Evolutionary conservation across 2,888 invertebrate species (phyloP), one percentile per base, ranked within the genome.

Genomic region (Rotaria magnacalcarata): DNA sequence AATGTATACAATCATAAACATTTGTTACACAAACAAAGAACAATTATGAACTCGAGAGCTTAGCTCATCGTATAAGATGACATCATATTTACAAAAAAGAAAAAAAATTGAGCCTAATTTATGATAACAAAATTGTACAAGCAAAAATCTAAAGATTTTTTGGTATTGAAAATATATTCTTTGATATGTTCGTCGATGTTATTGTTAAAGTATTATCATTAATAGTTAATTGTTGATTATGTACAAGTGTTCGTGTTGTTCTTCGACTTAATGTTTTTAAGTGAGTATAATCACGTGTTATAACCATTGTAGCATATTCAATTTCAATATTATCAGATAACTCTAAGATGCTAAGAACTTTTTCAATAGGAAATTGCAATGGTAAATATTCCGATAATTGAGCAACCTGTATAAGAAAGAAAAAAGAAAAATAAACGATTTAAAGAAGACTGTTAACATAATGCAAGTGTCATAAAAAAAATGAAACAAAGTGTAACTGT

Each of bases 381-480:
- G 80, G 80, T 80, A 80, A 47, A 80, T 47, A 80, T 47, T 80
- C 47, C 14, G 80, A 43, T 80, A 80, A 47, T 47, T 80, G 80
- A 80, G 80, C 47, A 21, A 80, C n/a, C 80, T 80, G 4, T 5
- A n/a, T n/a, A 2, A 67, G 50, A 67, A 16, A 10, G 19, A 10
- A 43, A 80, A 80, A 80, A 34, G 1, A 34, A 2, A 34, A 34
- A 34, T 34, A 34, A 34, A 34, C 34, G 34, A 34, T 34, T 34
- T 34, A 34, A 34, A 34, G 34, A 34, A 1, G 34, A 34, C 34
- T 34, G 34, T 34, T 34, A 34, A 34, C 34, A 34, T 34, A 34
- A 34, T 34, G 34, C 34, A 34, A 34, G 34, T 34, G 34, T 2
- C 34, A 34, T 34, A 34, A 34, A 34, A 34, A 34, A 52, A 11